A percentile compares a stretch with the other conserved stretches of the same genome.
Evolutionary conservation across 2,113 vertebrate genomes (phyloP).

Genomic region (Actenoides hombroni): DNA sequence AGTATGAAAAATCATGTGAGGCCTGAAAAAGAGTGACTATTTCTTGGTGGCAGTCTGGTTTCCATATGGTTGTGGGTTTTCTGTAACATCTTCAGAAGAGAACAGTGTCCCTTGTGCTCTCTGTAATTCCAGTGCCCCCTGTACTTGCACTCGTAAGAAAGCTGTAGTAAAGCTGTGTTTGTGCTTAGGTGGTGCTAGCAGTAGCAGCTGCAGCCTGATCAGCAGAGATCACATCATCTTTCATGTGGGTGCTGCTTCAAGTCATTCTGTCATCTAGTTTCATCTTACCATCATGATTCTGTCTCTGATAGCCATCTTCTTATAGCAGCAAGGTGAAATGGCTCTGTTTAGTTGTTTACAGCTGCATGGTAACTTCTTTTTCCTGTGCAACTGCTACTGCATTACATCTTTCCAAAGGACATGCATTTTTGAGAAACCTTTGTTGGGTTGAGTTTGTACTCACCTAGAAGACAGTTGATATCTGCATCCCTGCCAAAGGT

Average conservation of each 20-base stretch:
- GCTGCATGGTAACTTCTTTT: neutral
- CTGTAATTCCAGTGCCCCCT: neutral
- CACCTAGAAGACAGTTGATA: neutral
- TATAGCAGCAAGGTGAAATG: neutral
- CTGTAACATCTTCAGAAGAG: neutral
- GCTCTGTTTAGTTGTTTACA: neutral
- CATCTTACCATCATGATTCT: neutral
- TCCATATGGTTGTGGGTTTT: neutral
- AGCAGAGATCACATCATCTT: neutral
- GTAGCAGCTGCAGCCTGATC: rapidly evolving
- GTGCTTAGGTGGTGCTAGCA: neutral
- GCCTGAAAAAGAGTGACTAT: neutral
- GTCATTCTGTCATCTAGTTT: neutral
- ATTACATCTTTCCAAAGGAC: rapidly evolving
- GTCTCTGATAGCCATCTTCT: neutral
- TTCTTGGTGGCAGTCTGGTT: neutral
- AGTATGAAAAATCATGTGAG: neutral
- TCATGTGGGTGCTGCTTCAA: neutral
- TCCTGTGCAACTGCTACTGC: rapidly evolving
- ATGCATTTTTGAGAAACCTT: neutral
- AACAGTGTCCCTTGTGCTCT: neutral
- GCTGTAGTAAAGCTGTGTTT: neutral
- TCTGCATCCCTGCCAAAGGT: neutral
- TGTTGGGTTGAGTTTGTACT: neutral
- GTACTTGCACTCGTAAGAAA: neutral